Evolutionary conservation across 2,888 invertebrate genomes (phyloP), one percentile per base, ranked within the genome.

Genomic region (Cryptosula pallasiana): DNA sequence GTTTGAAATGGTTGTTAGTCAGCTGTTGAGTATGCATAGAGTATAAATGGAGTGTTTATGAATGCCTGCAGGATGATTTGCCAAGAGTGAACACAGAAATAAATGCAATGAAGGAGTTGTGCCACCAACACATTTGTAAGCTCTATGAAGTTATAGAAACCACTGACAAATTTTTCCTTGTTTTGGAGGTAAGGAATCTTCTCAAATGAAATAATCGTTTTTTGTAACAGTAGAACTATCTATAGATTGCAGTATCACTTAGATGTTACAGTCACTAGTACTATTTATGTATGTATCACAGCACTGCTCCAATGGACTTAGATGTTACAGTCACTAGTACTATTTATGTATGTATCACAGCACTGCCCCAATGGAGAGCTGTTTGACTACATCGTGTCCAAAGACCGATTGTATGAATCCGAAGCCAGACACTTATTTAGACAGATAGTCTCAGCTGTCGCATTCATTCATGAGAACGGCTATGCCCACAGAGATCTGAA

Each of bases 361-460:
- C 91, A 92, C 80, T 92, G 92, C 80, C 90, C 90, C 55, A 92
- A 92, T 55, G 92, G 92, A 55, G 92, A 92, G 85, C 85, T 93
- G 73, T 93, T 93, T 85, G 92, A 92, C 85, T 92, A 92, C 79
- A 92, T 93, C 75, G 91, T 92, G 55, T 89, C 90, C 77, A 90
- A 89, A 79, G 91, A 90, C 78, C 86, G 90, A 71, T 84, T 93
- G 20, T 86, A 88, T 23, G 92, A 92, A 84, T 85, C 87, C 16
- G 91, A 92, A 82, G 91, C 91, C 1, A 84, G 91, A n/a, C 86
- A 88, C 75, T 91, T 92, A 81, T 92, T 92, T 81, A 86, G 91
- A 70, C 92, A 92, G 82, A 91, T 92, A 77, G 88, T 91, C 1
- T 89, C 91, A 57, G 92, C 91, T 57, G 90, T 93, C 32, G 90